A percentile compares a stretch with the other conserved stretches of the same genome.
phyloP scores from a whole-genome alignment of 2,888 invertebrate species.

The Bombyx huttoni region DNA sequence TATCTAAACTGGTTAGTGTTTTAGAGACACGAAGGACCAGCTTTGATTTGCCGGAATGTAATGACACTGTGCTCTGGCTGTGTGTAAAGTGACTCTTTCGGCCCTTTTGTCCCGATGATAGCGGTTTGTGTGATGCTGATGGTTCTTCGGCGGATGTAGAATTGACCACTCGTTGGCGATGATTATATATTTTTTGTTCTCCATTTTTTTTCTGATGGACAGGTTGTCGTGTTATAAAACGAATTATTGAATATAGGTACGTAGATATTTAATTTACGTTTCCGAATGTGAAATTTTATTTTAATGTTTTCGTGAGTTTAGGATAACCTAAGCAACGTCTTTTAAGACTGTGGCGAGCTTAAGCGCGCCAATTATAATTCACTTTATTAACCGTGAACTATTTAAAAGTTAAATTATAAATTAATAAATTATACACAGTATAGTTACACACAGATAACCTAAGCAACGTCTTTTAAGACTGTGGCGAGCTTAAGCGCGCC shows the following conservation, averaged over 20 bases:
- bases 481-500: too few relatives aligned
- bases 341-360: too few relatives aligned
- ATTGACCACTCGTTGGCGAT: not conserved
- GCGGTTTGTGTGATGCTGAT: slow-evolving; percentile 2
- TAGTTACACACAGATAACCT: too few relatives aligned
- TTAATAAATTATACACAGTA: too few relatives aligned
- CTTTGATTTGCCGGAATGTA: slow-evolving; percentile 35
- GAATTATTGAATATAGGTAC: not conserved
- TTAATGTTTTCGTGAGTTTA: too few relatives aligned
- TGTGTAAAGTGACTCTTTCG: slow-evolving; percentile 46
- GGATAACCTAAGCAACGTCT: too few relatives aligned
- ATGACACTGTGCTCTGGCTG: slow-evolving; percentile 53
- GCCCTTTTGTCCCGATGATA: slow-evolving; percentile 57
- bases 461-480: too few relatives aligned
- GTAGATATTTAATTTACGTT: not conserved
- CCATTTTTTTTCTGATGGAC: not conserved
- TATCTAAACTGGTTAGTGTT: slow-evolving; percentile 2
- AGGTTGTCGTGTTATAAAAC: not conserved
- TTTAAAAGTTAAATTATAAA: too few relatives aligned
- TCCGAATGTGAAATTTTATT: not conserved
- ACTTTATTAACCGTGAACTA: too few relatives aligned
- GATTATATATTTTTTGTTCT: not conserved
- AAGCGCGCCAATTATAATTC: too few relatives aligned
- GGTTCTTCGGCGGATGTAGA: not conserved
- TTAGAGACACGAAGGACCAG: slow-evolving; percentile 29